Evolutionary conservation across 1,140 invertebrate species (phyloP), one percentile per base, ranked within the genome.

Genomic region (Drosophila chauvacae): DNA sequence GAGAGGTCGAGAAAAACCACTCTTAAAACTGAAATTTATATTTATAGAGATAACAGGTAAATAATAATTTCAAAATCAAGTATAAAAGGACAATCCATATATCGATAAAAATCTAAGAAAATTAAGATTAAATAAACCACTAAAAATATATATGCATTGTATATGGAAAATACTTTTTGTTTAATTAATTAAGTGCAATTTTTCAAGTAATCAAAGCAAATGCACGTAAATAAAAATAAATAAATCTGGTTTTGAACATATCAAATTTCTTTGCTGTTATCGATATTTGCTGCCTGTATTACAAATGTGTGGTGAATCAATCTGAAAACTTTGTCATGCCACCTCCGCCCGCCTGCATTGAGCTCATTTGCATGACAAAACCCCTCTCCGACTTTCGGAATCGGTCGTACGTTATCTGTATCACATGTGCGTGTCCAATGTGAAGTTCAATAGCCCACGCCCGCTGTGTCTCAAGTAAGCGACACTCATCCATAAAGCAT

Each of bases 381-480:
- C 23, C 55, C 45, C 28, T 50, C 47, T 35, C 45, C 47, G 59
- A 33, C 28, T 37, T 55, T 20, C 18, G 51, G 53, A 56, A 56
- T 56, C 47, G 47, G 47, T 26, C 35, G 53, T 37, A 56, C 58
- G 20, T 51, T 61, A 53, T 60, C 18, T 60, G 28, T 60, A 33
- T 60, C 58, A 30, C 33, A 20, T 61, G 58, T 69, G 20, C 18
- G 53, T 30, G 42, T 37, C 16, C 23, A 41, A 61, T 70, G 56
- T 55, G 63, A 71, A 74, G 71, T 74, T 74, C 71, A 74, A 74
- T 71, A 74, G 50, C 57, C 53, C 53, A 56, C 53, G 20, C 53
- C 37, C 51, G 48, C 71, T 55, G 39, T 28, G 39, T 28, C 55
- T 57, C 37, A 57, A 57, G 55, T n/a, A 57, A 62, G 51, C 51